phyloP scores from a whole-genome alignment of 2,888 invertebrate species.

The Anagyrus pseudococci region DNA sequence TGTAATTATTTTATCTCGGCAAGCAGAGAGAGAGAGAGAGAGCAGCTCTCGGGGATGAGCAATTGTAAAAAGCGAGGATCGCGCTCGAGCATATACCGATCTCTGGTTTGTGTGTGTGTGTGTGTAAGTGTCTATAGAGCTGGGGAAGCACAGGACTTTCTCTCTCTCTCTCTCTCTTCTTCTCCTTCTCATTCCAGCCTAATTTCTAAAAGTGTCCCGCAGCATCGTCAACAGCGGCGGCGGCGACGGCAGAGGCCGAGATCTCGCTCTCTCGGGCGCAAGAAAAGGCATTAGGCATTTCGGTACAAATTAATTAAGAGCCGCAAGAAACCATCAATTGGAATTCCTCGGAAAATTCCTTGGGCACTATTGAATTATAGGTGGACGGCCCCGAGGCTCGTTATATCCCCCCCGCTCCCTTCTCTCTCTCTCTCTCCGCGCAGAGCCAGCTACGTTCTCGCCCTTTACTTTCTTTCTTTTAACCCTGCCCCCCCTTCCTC shows the following conservation, averaged over 20 bases:
- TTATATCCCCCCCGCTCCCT: too few species aligned
- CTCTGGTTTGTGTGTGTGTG: background rate
- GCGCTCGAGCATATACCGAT: too few species aligned
- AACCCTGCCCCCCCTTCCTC: too few species aligned
- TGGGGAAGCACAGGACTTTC: too few species aligned
- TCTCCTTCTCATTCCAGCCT: conserved; percentile 36
- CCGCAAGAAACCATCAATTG: conserved; percentile 34
- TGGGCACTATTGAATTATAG: conserved; percentile 29
- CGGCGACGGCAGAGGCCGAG: too few species aligned
- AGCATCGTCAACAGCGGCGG: background rate
- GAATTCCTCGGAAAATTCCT: conserved; percentile 33
- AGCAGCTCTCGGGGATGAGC: too few species aligned
- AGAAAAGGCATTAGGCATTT: conserved; percentile 29
- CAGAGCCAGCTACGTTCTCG: too few species aligned
- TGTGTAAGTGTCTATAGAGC: background rate
- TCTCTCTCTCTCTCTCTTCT: too few species aligned
- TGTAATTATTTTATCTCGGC: conserved; percentile 37
- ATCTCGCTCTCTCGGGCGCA: too few species aligned
- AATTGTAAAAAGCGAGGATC: conserved; percentile 35
- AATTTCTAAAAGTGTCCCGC: conserved; percentile 36
- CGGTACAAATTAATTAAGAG: conserved; percentile 39
- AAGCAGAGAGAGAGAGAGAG: conserved; percentile 21
- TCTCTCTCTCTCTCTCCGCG: too few species aligned
- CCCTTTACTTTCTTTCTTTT: too few species aligned
- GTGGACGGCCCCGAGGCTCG: background rate